Percentiles rank a stretch among this genome's conserved stretches.
Conservation (phyloP, 1,140 invertebrate genomes). For the Aphis craccivora region DNA sequence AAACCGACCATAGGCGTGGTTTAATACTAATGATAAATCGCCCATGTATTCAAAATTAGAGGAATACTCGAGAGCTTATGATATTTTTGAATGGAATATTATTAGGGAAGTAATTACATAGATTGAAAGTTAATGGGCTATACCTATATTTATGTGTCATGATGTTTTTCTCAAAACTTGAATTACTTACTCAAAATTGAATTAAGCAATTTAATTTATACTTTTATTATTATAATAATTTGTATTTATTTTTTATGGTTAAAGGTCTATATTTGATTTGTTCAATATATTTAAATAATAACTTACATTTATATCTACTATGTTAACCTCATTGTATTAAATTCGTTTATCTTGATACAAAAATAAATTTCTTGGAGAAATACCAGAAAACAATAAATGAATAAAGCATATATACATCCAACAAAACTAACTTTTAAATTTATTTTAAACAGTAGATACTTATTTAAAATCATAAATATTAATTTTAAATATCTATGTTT, state of each 20-base stretch:
- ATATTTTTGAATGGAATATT: background rate
- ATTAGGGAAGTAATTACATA: background rate
- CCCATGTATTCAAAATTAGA: background rate
- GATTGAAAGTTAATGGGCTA: slow-evolving; percentile 22
- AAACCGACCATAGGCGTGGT: slow-evolving; percentile 38
- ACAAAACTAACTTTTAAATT: background rate
- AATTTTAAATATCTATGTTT: background rate
- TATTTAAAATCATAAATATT: background rate
- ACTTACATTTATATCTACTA: background rate
- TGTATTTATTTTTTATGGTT: background rate
- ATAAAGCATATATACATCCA: background rate
- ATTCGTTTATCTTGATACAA: background rate
- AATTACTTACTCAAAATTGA: slow-evolving; percentile 17
- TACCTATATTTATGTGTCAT: background rate
- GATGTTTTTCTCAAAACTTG: background rate
- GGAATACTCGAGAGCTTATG: background rate
- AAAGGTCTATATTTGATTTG: background rate
- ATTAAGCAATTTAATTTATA: slow-evolving; percentile 3
- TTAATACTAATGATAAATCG: slow-evolving; percentile 34
- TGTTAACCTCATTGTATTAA: background rate
- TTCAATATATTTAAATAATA: background rate
- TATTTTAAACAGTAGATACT: background rate
- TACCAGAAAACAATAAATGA: background rate
- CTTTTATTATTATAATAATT: slow-evolving; percentile 16
- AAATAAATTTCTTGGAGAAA: background rate